Evolutionary conservation across 2,888 invertebrate species (phyloP).

Genomic region (Sinelater perroti): DNA sequence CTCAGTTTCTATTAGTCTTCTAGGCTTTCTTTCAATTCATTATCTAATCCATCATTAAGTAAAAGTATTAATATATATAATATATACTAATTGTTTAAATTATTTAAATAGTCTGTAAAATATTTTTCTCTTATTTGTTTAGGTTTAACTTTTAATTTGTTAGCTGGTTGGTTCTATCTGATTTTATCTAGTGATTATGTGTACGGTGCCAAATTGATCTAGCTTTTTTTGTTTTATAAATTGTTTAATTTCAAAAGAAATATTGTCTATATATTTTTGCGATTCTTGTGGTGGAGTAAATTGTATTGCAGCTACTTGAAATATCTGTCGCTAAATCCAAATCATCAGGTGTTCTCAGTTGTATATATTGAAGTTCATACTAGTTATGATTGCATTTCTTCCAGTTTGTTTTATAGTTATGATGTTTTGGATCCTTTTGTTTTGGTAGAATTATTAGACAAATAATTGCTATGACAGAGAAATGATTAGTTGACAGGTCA

Average conservation of each 20-base stretch:
- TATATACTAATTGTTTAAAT: neutral
- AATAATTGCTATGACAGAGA: neutral
- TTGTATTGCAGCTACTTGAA: slow-evolving; percentile 7
- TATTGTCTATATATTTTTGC: neutral
- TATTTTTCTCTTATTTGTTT: slow-evolving; percentile 9
- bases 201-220: slow-evolving; percentile 34
- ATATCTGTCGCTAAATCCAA: slow-evolving; percentile 4
- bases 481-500: slow-evolving; percentile 10
- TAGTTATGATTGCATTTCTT: neutral
- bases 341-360: too few species aligned
- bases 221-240: slow-evolving; percentile 16
- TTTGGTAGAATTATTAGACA: neutral
- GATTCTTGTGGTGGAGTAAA: neutral
- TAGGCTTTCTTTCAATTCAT: neutral
- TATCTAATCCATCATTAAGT: slow-evolving; percentile 5
- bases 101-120: slow-evolving; percentile 7
- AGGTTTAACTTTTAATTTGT: slow-evolving; percentile 15
- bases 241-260: slow-evolving; percentile 24
- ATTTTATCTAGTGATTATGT: too few species aligned
- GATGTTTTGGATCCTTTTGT: neutral
- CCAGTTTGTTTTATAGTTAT: slow-evolving; percentile 8
- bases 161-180: slow-evolving; percentile 23
- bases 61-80: slow-evolving; percentile 2
- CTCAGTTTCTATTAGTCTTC: neutral
- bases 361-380: slow-evolving; percentile 3